Conservation (phyloP, 2,797 vertebrate species). For the Arnoldichthys spilopterus region DNA sequence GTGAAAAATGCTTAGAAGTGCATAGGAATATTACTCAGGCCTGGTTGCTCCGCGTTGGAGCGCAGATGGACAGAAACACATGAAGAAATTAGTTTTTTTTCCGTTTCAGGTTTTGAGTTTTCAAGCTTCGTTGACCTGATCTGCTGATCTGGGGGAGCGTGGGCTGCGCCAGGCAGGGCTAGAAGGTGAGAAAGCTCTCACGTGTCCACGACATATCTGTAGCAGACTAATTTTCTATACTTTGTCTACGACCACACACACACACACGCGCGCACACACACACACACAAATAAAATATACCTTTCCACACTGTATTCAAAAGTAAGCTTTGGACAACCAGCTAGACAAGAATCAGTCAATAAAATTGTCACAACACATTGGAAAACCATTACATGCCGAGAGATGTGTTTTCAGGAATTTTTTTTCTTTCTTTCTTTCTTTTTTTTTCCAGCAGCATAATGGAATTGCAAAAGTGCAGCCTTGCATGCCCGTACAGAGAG, state of each 20-base stretch:
- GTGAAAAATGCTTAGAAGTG: constrained; percentile 79
- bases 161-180: constrained; percentile 73
- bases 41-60: constrained; percentile 73
- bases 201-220: constrained; percentile 78
- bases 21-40: constrained; percentile 82
- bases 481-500: constrained; percentile 79
- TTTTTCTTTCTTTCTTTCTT: no score
- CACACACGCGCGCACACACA: constrained; percentile 64
- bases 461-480: constrained; percentile 83
- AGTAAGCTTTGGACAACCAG: constrained; percentile 85
- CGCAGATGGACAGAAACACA: constrained; percentile 68
- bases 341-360: constrained; percentile 82
- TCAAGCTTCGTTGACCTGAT: constrained; percentile 80
- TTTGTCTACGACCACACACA: constrained; percentile 67
- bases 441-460: constrained; percentile 84
- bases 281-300: constrained; percentile 70
- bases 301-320: constrained; percentile 77
- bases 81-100: constrained; percentile 72
- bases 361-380: constrained; percentile 80
- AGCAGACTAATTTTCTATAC: constrained; percentile 80
- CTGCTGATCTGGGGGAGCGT: constrained; percentile 70
- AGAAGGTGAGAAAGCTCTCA: constrained; percentile 79
- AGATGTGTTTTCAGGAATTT: constrained; percentile 78
- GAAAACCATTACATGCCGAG: constrained; percentile 81
- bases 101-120: constrained; percentile 75